Percentiles rank a stretch among this genome's conserved stretches.
These are phyloP conservation scores for Tor tambroides DNA, from an alignment of 2,113 vertebrate genomes.

Conservation along the genomic window DNA sequence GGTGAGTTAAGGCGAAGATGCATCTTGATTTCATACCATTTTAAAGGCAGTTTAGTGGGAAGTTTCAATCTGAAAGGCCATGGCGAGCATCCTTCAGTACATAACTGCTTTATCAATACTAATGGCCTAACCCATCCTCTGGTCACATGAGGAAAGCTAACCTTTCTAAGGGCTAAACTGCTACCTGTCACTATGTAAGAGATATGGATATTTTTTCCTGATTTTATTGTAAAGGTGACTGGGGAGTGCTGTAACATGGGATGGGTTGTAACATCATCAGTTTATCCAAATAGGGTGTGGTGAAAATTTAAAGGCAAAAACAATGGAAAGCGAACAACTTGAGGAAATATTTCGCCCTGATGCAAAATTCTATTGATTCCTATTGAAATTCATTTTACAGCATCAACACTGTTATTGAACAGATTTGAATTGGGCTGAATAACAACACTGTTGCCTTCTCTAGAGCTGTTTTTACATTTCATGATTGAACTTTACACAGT, in stretches of 20 bases:
- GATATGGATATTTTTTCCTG: neutral
- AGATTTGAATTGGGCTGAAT: neutral
- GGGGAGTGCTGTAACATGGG: neutral
- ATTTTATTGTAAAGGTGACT: neutral
- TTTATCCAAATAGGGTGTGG: neutral
- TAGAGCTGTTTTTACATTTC: neutral
- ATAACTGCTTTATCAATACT: constrained; percentile 42
- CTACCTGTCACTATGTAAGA: constrained; percentile 28
- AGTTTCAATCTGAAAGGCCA: neutral
- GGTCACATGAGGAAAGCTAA: constrained; percentile 18
- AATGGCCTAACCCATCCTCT: constrained; percentile 34
- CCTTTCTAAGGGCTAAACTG: constrained; percentile 18
- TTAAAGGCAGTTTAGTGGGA: neutral
- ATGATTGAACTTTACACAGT: neutral
- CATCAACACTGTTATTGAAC: neutral
- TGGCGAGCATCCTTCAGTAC: constrained; percentile 4
- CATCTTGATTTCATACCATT: constrained; percentile 5
- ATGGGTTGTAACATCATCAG: neutral
- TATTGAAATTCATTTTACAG: neutral
- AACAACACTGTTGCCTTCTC: neutral
- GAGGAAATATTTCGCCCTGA: neutral
- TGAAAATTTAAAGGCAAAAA: neutral
- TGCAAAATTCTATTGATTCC: neutral
- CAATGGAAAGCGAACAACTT: neutral
- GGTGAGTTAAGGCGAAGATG: constrained; percentile 9